A percentile compares a stretch with the other conserved stretches of the same genome.
Evolutionary conservation across 2,113 vertebrate genomes (phyloP).

Genomic region (Sander lucioperca): DNA sequence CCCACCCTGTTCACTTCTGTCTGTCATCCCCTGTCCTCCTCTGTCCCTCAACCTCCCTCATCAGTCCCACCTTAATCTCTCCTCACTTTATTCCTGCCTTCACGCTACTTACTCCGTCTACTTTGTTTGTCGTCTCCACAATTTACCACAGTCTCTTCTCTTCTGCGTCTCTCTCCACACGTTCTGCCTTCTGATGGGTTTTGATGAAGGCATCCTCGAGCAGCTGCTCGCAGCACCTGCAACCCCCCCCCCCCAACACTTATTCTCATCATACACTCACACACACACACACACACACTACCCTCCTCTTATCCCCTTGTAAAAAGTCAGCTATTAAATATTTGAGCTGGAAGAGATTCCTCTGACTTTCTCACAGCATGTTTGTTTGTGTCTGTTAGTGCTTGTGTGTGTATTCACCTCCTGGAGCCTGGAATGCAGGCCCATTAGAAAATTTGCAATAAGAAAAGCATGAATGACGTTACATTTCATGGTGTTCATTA

Average conservation of each 20-base stretch:
- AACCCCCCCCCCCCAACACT: constrained; percentile 12
- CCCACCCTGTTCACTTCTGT: constrained; percentile 29
- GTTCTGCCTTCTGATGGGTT: constrained; percentile 33
- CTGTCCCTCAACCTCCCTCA: constrained; percentile 36
- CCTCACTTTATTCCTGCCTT: constrained; percentile 22
- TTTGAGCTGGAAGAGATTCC: constrained; percentile 45
- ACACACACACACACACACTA: background rate
- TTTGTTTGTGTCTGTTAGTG: constrained; percentile 6
- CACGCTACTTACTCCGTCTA: constrained; percentile 6
- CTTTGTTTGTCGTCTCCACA: constrained; percentile 28
- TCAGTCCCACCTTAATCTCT: constrained; percentile 49
- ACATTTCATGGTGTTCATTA: constrained; percentile 13
- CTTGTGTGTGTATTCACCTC: constrained; percentile 23
- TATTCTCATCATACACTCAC: constrained; percentile 9
- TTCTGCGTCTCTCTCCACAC: constrained; percentile 28
- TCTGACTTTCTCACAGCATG: constrained; percentile 21
- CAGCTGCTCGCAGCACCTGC: constrained; percentile 79
- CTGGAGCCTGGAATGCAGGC: constrained; percentile 38
- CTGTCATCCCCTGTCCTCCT: constrained; percentile 53
- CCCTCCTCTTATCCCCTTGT: constrained; percentile 53
- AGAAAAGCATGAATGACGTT: constrained; percentile 47
- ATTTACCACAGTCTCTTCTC: constrained; percentile 47
- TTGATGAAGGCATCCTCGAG: constrained; percentile 38
- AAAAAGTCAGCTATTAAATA: constrained; percentile 68
- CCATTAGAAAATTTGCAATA: constrained; percentile 41